These are phyloP conservation scores for Odocoileus hemionus DNA, from an alignment of 2,113 vertebrate species.

Conservation along the genomic window DNA sequence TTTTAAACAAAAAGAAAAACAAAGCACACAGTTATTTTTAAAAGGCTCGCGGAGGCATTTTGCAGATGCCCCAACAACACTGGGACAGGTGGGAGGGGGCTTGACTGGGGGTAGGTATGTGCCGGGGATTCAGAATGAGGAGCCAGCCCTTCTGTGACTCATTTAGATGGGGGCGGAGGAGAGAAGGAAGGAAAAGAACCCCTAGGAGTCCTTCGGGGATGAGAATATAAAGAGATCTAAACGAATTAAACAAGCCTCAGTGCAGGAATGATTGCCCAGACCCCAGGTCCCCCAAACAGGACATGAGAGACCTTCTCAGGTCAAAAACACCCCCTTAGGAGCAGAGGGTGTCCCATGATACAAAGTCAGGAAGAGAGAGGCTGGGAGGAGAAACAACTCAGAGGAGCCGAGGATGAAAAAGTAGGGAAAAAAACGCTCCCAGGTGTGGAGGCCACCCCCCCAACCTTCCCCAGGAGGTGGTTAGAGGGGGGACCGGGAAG, in stretches of 20 bases:
- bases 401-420: not conserved
- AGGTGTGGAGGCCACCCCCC: not conserved
- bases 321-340: not conserved
- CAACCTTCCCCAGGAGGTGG: not conserved
- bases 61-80: not conserved
- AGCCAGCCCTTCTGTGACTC: not conserved
- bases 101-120: rapidly evolving
- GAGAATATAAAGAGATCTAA: not conserved
- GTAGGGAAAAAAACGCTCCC: not conserved
- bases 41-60: not conserved
- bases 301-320: not conserved
- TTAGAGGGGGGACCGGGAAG: not conserved
- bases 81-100: not conserved
- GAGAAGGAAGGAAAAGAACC: not conserved
- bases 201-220: rapidly evolving
- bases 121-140: not conserved
- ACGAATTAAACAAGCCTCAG: not conserved
- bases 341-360: not conserved
- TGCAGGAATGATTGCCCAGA: not conserved
- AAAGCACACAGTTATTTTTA: not conserved
- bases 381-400: not conserved
- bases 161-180: not conserved
- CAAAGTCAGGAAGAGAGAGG: not conserved
- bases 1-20: constrained; percentile 9
- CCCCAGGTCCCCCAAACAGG: not conserved